Conservation (phyloP, 2,797 vertebrate genomes). For the Spinibarbus caldwelli region DNA sequence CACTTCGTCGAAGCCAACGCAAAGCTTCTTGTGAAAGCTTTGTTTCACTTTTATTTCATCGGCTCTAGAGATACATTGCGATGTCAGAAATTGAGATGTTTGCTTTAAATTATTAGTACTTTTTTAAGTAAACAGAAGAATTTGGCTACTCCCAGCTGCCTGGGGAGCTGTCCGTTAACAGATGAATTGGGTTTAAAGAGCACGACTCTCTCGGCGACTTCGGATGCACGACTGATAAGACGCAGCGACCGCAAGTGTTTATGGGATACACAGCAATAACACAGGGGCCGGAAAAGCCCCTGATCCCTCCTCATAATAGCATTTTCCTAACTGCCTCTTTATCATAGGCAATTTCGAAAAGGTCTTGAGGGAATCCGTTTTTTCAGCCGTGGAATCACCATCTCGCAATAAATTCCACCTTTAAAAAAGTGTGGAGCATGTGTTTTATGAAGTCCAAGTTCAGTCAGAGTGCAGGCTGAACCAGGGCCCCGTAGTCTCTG, state of each 20-base stretch:
- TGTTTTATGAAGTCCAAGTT: slow-evolving; percentile 95
- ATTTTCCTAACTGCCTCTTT: slow-evolving; percentile 81
- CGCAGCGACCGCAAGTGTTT: slow-evolving; percentile 64
- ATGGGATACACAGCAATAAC: slow-evolving; percentile 63
- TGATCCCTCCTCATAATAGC: slow-evolving; percentile 77
- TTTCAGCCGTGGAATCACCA: slow-evolving; percentile 88
- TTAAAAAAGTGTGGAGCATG: slow-evolving; percentile 70
- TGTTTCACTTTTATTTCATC: slow-evolving; percentile 62
- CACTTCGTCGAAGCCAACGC: slow-evolving; percentile 66
- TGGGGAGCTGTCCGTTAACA: slow-evolving; percentile 64
- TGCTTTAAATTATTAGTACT: slow-evolving; percentile 61
- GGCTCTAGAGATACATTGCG: slow-evolving; percentile 64
- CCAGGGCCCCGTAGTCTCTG: slow-evolving; percentile 86
- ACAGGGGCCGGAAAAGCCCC: slow-evolving; percentile 65
- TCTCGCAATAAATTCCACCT: slow-evolving; percentile 92
- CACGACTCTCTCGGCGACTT: slow-evolving; percentile 67
- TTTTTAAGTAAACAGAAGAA: slow-evolving; percentile 65
- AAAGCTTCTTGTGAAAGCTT: slow-evolving; percentile 54
- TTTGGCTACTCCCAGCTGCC: slow-evolving; percentile 64
- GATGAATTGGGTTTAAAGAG: slow-evolving; percentile 69
- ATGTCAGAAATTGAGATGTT: slow-evolving; percentile 64
- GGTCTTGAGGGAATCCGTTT: slow-evolving; percentile 88
- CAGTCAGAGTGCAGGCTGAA: slow-evolving; percentile 93
- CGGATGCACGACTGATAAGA: slow-evolving; percentile 76
- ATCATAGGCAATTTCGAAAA: slow-evolving; percentile 87